Base-by-base conservation (phyloP, 2,888 invertebrate species). In the Caenorhabditis auriculariae region DNA sequence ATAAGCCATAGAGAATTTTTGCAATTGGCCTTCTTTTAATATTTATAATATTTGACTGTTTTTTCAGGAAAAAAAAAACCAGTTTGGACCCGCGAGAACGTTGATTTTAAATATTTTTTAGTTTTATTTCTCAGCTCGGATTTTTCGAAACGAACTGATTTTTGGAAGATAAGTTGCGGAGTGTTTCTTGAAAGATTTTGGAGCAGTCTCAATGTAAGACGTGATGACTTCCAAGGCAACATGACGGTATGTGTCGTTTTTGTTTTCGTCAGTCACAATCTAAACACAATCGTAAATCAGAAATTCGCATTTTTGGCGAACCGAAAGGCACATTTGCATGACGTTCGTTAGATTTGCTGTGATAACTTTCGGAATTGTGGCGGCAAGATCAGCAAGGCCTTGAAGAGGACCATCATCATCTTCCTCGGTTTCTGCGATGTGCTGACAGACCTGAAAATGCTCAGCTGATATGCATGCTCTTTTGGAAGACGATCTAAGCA, bases 141-240 rank as follows among this genome's bases (percentile, higher is more conserved):
- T 35, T 35, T 35, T 35, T 1, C 35, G 35, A 15, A 26, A 75
- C 81, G 72, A 69, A 85, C 85, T 81, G 42, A 86, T 76, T 28
- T 81, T 71, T 27, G 88, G 87, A 65, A 98, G 87, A 69, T 91
- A 92, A 81, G 89, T 90, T 26, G 88, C 88, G 15, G 90, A 91
- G 68, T 89, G 88, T 84, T 95, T 96, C 53, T 95, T 88, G 39
- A 98, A 90, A 91, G 94, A 94, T 3, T 93, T 91, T 0, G 96
- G 91, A 6, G 94, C 93, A 27, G 91, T 91, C 86, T 98, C 98
- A 41, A 94, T 88, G 64, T 93, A 84, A 0, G 89, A 88, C 3
- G 87, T 86, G 60, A 93, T 89, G 7, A 91, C 89, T 44, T 96
- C 96, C 38, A 98, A 85, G 0, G 91, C 89, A 54, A 94, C 85